Evolutionary conservation across 2,888 invertebrate species (phyloP), one percentile per base, ranked within the genome.

Genomic region (Euclidia mi): DNA sequence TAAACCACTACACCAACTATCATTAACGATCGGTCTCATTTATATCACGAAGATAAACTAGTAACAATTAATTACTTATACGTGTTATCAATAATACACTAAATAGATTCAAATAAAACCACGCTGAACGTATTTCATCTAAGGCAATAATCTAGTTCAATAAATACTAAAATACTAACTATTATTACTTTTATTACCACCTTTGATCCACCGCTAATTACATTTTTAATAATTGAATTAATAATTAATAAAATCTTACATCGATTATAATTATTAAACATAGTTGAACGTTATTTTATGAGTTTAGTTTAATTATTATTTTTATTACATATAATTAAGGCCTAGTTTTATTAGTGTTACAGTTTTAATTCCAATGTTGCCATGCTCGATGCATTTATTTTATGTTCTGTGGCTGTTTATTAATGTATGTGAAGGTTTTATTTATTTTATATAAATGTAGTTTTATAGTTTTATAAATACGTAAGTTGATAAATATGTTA

Each of bases 211-310:
- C 80, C 80, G 79, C 78, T 76, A 69, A 79, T 78, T 71, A 70
- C 57, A 52, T 61, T 71, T 68, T 63, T 74, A 70, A 77, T 79
- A 79, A 84, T 80, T 79, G 57, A 81, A 82, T 79, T 78, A 76
- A 71, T 71, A 73, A 79, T 78, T 72, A 74, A 75, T 77, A 79
- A 76, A 75, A 52, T 73, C 47, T 67, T 38, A 50, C 62, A 71
- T 72, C 65, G 65, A 75, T 76, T 76, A 72, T 70, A 65, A 75
- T 76, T 76, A 72, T 70, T 67, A 18, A 65, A 71, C 63, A 65
- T 71, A 57, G 65, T 25, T 69, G 65, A 70, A 72, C 56, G 69
- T 56, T 73, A 56, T 72, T 82, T 81, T 76, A 79, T 76, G 68
- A 57, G 62, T 56, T 71, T 65, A 59, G 65, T 79, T 78, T 66